Evolutionary conservation across 2,113 vertebrate genomes (phyloP).

Genomic region (Aegypius monachus): DNA sequence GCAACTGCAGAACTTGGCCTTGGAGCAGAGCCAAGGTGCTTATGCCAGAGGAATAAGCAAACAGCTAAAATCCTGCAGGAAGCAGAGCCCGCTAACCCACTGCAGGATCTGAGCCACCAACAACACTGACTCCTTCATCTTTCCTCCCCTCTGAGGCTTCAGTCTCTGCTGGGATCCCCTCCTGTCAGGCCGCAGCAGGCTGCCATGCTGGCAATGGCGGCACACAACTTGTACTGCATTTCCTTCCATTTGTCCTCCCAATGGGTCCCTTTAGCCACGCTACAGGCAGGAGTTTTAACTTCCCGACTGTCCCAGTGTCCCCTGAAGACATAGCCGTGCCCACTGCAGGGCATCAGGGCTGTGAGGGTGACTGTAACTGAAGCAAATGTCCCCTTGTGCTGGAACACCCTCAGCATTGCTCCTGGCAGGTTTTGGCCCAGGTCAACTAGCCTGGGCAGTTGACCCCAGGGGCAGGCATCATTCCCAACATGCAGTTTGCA

Average conservation of each 20-base stretch:
- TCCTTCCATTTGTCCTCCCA: neutral
- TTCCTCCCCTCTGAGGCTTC: neutral
- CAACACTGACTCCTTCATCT: rapidly evolving
- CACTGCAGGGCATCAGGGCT: neutral
- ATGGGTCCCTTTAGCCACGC: rapidly evolving
- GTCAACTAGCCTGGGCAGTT: neutral
- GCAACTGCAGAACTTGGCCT: neutral
- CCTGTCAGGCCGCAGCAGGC: neutral
- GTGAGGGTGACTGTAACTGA: neutral
- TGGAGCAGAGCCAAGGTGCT: neutral
- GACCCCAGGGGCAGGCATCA: neutral
- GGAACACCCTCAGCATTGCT: neutral
- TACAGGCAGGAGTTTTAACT: neutral
- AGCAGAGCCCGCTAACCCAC: neutral
- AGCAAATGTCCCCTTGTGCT: neutral
- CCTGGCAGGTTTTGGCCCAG: neutral
- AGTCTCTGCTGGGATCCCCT: neutral
- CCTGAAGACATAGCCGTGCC: rapidly evolving
- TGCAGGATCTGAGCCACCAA: neutral
- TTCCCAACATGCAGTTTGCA: neutral
- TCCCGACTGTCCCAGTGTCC: rapidly evolving
- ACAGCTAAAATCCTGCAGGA: neutral
- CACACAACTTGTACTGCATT: neutral
- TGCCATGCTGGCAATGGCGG: neutral
- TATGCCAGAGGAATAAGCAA: neutral